A percentile compares a stretch with the other conserved stretches of the same genome.
Evolutionary conservation across 92 coral and sea anemone genomes (phyloP).

Genomic region (Parazoanthus swiftii): DNA sequence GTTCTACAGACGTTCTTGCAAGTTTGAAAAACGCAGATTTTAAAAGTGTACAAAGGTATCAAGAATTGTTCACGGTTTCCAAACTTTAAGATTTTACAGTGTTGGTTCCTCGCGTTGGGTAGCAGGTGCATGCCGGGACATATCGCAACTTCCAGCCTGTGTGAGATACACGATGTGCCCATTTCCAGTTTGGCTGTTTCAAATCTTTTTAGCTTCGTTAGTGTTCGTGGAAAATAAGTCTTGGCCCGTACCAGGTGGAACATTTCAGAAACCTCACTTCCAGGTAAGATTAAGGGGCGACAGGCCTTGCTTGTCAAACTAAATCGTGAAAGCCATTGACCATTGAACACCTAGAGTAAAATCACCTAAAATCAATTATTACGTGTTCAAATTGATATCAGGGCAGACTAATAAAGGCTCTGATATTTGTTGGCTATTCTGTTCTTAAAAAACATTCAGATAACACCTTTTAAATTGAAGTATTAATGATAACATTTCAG

Average conservation of each 20-base stretch:
- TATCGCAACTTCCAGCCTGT: no score
- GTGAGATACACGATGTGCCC: background rate
- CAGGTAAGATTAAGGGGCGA: constrained; percentile 56
- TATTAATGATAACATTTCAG: no score
- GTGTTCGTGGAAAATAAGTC: background rate
- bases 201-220: background rate
- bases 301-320: no score
- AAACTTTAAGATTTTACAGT: no score
- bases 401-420: no score
- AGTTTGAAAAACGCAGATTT: no score
- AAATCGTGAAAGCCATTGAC: no score
- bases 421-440: background rate
- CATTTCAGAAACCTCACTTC: constrained; percentile 84
- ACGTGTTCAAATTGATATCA: no score
- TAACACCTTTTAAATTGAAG: background rate
- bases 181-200: background rate
- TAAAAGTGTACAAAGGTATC: background rate
- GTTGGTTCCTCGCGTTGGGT: background rate
- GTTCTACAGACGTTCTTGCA: background rate
- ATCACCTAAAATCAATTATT: no score
- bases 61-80: background rate
- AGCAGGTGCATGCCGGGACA: background rate
- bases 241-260: constrained; percentile 27
- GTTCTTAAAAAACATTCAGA: background rate
- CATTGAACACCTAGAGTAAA: no score